Base-by-base conservation (phyloP, 2,113 vertebrate genomes). In the Pandion haliaetus region DNA sequence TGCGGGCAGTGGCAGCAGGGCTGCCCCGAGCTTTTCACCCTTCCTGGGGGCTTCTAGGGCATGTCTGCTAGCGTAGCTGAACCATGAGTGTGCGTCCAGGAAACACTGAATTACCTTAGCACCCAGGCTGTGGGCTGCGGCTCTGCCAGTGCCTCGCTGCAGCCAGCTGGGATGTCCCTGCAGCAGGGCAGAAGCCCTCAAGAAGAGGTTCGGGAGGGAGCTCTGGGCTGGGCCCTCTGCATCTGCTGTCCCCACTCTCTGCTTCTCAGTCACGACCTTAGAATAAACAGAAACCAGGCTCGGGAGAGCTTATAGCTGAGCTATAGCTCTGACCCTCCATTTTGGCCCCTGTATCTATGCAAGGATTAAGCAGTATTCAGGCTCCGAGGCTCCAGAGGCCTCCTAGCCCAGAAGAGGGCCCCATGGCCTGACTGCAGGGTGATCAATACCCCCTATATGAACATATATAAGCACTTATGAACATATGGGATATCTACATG, bases 391-490 rank as follows among this genome's bases (percentile, higher is more conserved):
- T 74, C 45, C 4, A 2, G n/a, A 77, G 21, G 23, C 5, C 6
- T 36, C 59, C 38, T 25, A 67, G 38, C 25, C 40, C 42, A 23
- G 34, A 45, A 72, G 8, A 38, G 17, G 6, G 34, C 14, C 25
- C 47, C 34, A 8, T 2, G 12, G 42, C 29, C 44, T 47, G 47
- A 9, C 25, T 25, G 50, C 45, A 63, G 47, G 32, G 17, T 40
- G 69, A 21, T 36, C 57, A 32, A 12, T 29, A 21, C 47, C 26
- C 26, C 24, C 34, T 15, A 0, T 14, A 10, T 10, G 36, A 65
- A 45, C 24, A 44, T 19, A 8, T 0, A 25, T 3, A 55, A 70
- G 54, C 63, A 32, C 23, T 70, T 29, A 8, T 0, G 20, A 61
- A 61, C 34, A 9, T 21, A 9, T 6, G 72, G 66, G 21, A 6